Percentiles rank a stretch among this genome's conserved stretches.
phyloP scores from a whole-genome alignment of 2,888 invertebrate species.

The Flexamia atlantica region DNA sequence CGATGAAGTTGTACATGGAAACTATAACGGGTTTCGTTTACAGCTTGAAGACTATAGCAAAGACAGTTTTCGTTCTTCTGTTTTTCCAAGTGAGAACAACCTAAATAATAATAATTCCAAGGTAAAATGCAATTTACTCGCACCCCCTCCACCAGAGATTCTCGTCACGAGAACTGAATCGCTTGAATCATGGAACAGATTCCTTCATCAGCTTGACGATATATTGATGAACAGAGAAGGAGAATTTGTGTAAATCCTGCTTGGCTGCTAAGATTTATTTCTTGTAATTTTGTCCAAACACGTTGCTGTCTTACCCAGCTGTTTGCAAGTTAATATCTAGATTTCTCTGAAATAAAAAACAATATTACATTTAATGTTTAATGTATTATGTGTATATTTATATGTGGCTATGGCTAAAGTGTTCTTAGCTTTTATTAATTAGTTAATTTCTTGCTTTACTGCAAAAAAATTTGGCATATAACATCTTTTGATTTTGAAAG shows the following conservation, averaged over 20 bases:
- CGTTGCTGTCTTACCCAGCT: no score
- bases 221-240: conserved; percentile 76
- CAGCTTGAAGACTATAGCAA: conserved; percentile 26
- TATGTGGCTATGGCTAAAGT: no score
- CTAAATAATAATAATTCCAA: not conserved
- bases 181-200: conserved; percentile 75
- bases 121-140: conserved; percentile 62
- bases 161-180: conserved; percentile 61
- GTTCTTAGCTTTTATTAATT: no score
- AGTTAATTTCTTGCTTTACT: no score
- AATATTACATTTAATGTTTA: no score
- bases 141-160: conserved; percentile 61
- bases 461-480: no score
- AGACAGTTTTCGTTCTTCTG: not conserved
- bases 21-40: not conserved
- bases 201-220: conserved; percentile 76
- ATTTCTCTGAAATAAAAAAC: no score
- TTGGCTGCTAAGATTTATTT: not conserved
- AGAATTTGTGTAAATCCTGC: conserved; percentile 74
- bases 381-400: no score
- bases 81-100: not conserved
- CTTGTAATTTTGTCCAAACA: no score
- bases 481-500: no score
- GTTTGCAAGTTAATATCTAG: no score
- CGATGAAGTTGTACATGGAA: not conserved